Evolutionary conservation across 1,140 invertebrate species (phyloP).

Genomic region (Pogonomyrmex barbatus): DNA sequence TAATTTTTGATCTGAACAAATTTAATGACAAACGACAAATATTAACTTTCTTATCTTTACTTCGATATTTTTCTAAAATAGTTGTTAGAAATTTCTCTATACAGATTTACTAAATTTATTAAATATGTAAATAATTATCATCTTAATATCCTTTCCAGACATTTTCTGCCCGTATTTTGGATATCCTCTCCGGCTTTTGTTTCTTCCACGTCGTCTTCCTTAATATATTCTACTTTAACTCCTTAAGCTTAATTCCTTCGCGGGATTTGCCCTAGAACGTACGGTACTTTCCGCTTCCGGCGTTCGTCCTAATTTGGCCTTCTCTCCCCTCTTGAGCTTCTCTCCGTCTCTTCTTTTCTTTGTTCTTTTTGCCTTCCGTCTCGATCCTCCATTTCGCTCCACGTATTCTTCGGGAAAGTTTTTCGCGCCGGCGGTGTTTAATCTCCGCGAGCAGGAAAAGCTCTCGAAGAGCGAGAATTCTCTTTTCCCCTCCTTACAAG

Average conservation of each 20-base stretch:
- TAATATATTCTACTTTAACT: constrained; percentile 56
- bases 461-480: constrained; percentile 52
- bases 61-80: neutral
- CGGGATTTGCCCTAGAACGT: constrained; percentile 33
- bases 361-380: constrained; percentile 19
- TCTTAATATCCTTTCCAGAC: neutral
- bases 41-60: neutral
- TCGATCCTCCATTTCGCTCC: constrained; percentile 44
- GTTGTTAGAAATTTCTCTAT: neutral
- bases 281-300: constrained; percentile 32
- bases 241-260: constrained; percentile 55
- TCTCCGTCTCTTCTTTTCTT: neutral
- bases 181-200: neutral
- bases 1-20: neutral
- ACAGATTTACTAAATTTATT: neutral
- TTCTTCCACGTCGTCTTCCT: neutral
- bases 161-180: neutral
- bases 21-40: neutral
- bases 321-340: neutral
- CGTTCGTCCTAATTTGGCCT: constrained; percentile 54
- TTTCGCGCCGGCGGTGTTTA: constrained; percentile 61
- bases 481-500: neutral
- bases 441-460: constrained; percentile 51
- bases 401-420: constrained; percentile 53
- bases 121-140: neutral